Conservation (phyloP, 2,797 vertebrate genomes). For the Artibeus jamaicensis region DNA sequence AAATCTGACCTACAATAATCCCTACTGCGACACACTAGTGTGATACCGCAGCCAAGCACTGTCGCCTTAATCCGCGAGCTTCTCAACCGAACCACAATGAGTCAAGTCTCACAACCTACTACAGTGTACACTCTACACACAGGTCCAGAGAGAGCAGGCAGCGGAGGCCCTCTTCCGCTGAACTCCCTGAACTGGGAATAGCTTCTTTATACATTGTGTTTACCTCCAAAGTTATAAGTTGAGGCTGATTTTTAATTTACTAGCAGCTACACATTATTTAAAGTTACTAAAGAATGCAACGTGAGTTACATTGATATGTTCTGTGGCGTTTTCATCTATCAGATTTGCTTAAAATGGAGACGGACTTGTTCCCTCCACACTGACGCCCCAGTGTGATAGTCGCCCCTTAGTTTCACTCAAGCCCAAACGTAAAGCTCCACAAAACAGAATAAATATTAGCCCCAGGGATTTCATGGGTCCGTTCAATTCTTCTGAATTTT, state of each 20-base stretch:
- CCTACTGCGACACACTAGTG: not conserved
- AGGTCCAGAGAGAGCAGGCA: not conserved
- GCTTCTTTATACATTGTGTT: not conserved
- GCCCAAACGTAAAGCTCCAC: not conserved
- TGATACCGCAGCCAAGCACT: not conserved
- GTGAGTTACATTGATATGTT: not conserved
- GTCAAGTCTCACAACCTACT: not conserved
- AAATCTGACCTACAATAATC: not conserved
- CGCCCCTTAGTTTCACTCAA: not conserved
- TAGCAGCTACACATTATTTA: not conserved
- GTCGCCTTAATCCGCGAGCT: not conserved
- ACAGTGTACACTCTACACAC: not conserved
- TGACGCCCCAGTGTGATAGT: not conserved
- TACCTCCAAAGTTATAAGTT: not conserved
- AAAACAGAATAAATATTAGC: slow-evolving; percentile 1
- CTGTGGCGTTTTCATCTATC: not conserved
- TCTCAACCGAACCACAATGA: not conserved
- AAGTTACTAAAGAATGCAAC: not conserved
- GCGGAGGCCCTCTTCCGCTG: not conserved
- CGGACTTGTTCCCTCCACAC: not conserved
- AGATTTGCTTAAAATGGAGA: not conserved
- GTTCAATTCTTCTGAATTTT: slow-evolving; percentile 5
- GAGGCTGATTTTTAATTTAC: not conserved
- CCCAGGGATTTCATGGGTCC: not conserved
- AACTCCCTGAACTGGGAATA: not conserved